These are phyloP conservation scores for Emmelina monodactyla DNA, from an alignment of 2,888 invertebrate genomes.

Conservation along the genomic window DNA sequence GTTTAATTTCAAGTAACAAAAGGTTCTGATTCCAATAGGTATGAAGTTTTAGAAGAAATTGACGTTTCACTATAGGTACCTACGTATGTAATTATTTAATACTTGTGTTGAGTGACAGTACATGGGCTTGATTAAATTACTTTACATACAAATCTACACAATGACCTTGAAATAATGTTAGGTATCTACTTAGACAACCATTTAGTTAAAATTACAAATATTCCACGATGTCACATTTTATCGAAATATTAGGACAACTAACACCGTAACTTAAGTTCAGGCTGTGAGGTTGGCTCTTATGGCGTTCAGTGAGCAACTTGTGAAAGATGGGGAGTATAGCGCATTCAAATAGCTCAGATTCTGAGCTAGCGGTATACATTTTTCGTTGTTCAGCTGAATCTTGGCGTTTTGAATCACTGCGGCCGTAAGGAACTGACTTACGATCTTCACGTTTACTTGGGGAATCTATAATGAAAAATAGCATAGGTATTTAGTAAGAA, in stretches of 20 bases:
- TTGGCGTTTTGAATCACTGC: constrained; percentile 51
- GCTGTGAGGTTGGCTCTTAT: constrained; percentile 72
- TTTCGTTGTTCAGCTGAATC: constrained; percentile 48
- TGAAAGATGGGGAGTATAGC: constrained; percentile 92
- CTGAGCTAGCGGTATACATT: constrained; percentile 82
- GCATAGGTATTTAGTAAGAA: not conserved
- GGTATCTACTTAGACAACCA: too few relatives aligned
- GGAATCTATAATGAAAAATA: constrained; percentile 29
- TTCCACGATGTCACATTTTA: constrained; percentile 95
- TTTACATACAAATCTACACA: too few relatives aligned
- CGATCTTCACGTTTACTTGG: constrained; percentile 50
- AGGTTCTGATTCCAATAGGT: too few relatives aligned
- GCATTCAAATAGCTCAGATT: constrained; percentile 83
- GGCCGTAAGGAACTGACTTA: constrained; percentile 55
- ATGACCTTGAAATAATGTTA: too few relatives aligned
- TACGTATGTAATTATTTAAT: too few relatives aligned
- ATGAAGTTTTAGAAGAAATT: too few relatives aligned
- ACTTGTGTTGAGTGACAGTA: too few relatives aligned
- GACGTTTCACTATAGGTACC: too few relatives aligned
- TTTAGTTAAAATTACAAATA: too few relatives aligned
- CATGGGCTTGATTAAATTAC: too few relatives aligned
- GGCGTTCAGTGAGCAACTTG: constrained; percentile 85
- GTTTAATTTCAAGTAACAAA: too few relatives aligned
- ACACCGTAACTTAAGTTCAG: constrained; percentile 78
- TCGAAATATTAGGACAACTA: constrained; percentile 93